Base-by-base conservation (phyloP, 2,113 vertebrate genomes). In the Embiotoca jacksoni region DNA sequence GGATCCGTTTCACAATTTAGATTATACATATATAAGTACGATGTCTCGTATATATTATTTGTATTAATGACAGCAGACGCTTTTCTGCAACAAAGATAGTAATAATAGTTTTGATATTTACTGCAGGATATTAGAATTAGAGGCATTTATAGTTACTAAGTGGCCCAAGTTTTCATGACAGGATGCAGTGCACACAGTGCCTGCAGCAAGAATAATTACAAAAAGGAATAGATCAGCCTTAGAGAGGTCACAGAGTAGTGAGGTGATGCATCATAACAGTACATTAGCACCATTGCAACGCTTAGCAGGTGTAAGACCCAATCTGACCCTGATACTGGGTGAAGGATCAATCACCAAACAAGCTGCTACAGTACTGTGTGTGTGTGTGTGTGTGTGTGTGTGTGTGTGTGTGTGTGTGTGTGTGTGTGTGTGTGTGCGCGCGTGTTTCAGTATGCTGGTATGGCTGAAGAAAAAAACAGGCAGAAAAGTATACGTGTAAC, bases 391-490 rank as follows among this genome's bases (percentile, higher is more conserved):
- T 23, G 23, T 23, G 23, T 23, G 23, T 23, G 23, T 23, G 23
- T 23, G 23, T 23, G 23, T 23, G 23, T 23, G 23, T 23, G 23
- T 23, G 23, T 23, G 23, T 23, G 23, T 23, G 23, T 23, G 23
- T 23, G 23, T 23, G 23, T 23, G 23, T 23, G 23, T 23, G 23
- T 23, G 23, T 23, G 23, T 23, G 23, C n/a, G n/a, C n/a, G n/a
- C n/a, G n/a, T n/a, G 23, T 83, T 47, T 60, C 62, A 80, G 65
- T 52, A 44, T 57, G 83, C 75, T 89, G 87, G 81, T 78, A 70
- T 75, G 64, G 57, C 71, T 61, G 75, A 79, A 72, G 62, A 72
- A 59, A 75, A 59, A 75, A 78, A 80, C 66, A 72, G 63, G 60
- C 59, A 83, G 52, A 57, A 47, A 57, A 56, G 1, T 35, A 41